Percentiles rank a stretch among this genome's conserved stretches.
These are phyloP conservation scores for Salarias fasciatus DNA, from an alignment of 2,797 vertebrate genomes.

Conservation along the genomic window DNA sequence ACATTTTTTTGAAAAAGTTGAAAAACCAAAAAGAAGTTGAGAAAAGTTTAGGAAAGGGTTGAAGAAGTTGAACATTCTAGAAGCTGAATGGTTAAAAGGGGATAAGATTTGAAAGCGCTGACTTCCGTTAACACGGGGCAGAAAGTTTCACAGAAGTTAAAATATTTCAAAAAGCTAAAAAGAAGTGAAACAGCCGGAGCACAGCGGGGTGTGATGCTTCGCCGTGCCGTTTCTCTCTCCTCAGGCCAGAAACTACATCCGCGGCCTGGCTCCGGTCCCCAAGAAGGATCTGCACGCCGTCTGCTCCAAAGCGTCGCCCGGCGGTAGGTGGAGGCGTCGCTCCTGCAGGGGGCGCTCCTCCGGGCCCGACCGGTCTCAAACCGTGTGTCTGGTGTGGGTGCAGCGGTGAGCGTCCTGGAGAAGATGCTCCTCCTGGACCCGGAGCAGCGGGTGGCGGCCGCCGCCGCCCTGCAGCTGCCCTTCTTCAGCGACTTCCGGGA, in stretches of 20 bases:
- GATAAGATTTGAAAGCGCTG: too few species aligned
- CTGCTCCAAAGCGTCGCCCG: constrained; percentile 87
- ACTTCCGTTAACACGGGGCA: too few species aligned
- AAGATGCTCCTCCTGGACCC: constrained; percentile 96
- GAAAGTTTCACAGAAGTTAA: too few species aligned
- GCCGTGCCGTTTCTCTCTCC: not conserved
- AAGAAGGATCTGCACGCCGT: constrained; percentile 92
- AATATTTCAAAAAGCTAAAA: too few species aligned
- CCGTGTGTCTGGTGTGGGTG: not conserved
- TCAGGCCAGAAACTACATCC: constrained; percentile 96
- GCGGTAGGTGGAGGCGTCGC: constrained; percentile 76
- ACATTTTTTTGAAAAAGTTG: too few species aligned
- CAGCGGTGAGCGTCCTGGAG: constrained; percentile 92
- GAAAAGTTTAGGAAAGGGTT: too few species aligned
- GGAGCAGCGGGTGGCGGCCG: constrained; percentile 88
- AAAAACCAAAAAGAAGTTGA: too few species aligned
- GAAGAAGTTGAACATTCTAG: too few species aligned
- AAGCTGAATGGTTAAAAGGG: too few species aligned
- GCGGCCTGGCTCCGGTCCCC: constrained; percentile 89
- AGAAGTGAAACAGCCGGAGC: too few species aligned
- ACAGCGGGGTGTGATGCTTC: too few species aligned
- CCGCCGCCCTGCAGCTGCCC: constrained; percentile 88
- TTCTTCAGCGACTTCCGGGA: constrained; percentile 92
- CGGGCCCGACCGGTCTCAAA: not conserved
- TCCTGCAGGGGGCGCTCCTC: not conserved